phyloP scores from a whole-genome alignment of 1,140 invertebrate genomes.

The Copidosoma floridanum region DNA sequence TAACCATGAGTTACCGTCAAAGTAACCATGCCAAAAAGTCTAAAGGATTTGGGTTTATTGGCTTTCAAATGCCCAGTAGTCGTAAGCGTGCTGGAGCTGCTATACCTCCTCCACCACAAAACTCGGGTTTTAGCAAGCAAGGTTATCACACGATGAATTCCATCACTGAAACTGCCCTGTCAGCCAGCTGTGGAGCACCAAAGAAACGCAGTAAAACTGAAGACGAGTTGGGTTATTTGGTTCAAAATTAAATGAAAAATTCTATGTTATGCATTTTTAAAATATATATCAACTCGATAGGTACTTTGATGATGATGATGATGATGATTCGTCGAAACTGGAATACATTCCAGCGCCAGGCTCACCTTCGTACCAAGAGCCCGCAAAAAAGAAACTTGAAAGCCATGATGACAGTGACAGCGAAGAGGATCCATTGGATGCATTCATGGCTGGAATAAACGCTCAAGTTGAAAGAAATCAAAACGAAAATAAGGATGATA shows the following conservation, averaged over 20 bases:
- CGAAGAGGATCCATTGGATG: slow-evolving; percentile 96
- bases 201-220: slow-evolving; percentile 83
- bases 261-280: not conserved
- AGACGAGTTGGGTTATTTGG: slow-evolving; percentile 83
- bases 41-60: slow-evolving; percentile 66
- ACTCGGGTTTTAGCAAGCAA: slow-evolving; percentile 72
- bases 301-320: slow-evolving; percentile 76
- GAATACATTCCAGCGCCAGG: slow-evolving; percentile 86
- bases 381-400: slow-evolving; percentile 46
- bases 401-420: slow-evolving; percentile 92
- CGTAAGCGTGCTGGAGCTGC: slow-evolving; percentile 61
- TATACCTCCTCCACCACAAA: slow-evolving; percentile 69
- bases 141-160: slow-evolving; percentile 84
- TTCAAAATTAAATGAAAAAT: no score
- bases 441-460: slow-evolving; percentile 96
- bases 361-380: slow-evolving; percentile 66
- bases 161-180: slow-evolving; percentile 81
- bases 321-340: slow-evolving; percentile 64
- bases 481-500: slow-evolving; percentile 56
- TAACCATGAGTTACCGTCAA: slow-evolving; percentile 54
- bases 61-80: slow-evolving; percentile 64
- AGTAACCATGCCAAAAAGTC: slow-evolving; percentile 45
- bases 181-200: slow-evolving; percentile 71
- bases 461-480: slow-evolving; percentile 70
- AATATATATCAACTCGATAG: slow-evolving; percentile 48